A percentile compares a stretch with the other conserved stretches of the same genome.
Evolutionary conservation across 2,888 invertebrate species (phyloP).

Genomic region (Malthinus flaveolus): DNA sequence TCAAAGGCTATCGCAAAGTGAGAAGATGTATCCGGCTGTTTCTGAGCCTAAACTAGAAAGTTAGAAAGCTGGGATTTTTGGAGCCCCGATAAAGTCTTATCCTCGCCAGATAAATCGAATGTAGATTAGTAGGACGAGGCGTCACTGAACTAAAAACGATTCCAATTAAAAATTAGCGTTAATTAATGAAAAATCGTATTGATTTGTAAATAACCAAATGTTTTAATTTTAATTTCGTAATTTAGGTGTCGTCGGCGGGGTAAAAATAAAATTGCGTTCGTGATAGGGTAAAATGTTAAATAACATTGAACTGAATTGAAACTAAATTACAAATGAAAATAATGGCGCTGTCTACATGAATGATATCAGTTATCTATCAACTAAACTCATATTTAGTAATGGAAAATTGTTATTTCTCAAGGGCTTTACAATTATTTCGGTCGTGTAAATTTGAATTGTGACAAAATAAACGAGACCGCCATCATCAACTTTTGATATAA

Average conservation of each 20-base stretch:
- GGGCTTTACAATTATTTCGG: slow-evolving; percentile 15
- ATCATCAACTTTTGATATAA: no score
- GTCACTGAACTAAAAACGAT: background rate
- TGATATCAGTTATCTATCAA: slow-evolving; percentile 20
- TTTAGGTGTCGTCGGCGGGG: background rate
- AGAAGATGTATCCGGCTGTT: no score
- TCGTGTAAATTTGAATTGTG: slow-evolving; percentile 10
- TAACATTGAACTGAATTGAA: slow-evolving; percentile 14
- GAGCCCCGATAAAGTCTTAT: no score
- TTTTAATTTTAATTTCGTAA: background rate
- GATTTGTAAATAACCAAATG: no score
- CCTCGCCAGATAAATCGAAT: no score
- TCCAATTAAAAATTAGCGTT: background rate
- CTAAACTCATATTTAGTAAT: slow-evolving; percentile 20
- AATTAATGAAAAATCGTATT: background rate
- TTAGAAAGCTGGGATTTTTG: no score
- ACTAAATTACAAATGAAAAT: slow-evolving; percentile 17
- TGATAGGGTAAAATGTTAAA: slow-evolving; percentile 10
- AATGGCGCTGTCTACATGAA: slow-evolving; percentile 16
- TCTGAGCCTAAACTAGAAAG: no score
- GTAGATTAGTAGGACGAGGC: no score
- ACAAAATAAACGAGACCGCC: no score
- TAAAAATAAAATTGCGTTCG: background rate
- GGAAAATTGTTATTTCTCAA: slow-evolving; percentile 22
- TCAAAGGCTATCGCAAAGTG: no score